These are phyloP conservation scores for Diachasmimorpha longicaudata DNA, from an alignment of 1,140 invertebrate genomes.

Conservation along the genomic window DNA sequence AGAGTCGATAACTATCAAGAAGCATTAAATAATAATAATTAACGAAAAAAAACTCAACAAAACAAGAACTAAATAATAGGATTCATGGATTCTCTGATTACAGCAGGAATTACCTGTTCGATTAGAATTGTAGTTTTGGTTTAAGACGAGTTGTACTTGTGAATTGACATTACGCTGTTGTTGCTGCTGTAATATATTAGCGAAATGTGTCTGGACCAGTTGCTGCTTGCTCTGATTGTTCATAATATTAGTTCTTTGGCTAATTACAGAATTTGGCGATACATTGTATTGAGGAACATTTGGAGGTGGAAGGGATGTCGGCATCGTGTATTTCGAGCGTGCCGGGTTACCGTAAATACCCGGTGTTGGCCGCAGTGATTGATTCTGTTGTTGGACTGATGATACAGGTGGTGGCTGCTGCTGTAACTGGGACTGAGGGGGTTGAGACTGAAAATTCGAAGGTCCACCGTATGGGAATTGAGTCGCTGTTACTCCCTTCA, in stretches of 20 bases:
- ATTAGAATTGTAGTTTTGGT: constrained; percentile 56
- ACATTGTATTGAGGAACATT: constrained; percentile 54
- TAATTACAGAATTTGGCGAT: constrained; percentile 49
- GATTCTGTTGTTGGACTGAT: constrained; percentile 52
- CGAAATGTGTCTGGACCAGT: constrained; percentile 53
- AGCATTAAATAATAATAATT: not conserved
- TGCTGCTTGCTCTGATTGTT: constrained; percentile 55
- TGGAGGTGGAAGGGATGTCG: constrained; percentile 49
- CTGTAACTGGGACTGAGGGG: constrained; percentile 45
- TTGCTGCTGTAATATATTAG: constrained; percentile 53
- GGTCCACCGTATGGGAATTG: constrained; percentile 50
- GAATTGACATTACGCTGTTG: constrained; percentile 46
- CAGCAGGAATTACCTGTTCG: constrained; percentile 46
- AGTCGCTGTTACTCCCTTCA: constrained; percentile 58
- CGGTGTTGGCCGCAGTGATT: constrained; percentile 56
- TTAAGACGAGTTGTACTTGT: constrained; percentile 56
- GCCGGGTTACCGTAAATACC: constrained; percentile 48
- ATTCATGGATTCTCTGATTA: not conserved
- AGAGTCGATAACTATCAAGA: too few species aligned
- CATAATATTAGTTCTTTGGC: constrained; percentile 53
- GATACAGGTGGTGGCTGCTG: constrained; percentile 50
- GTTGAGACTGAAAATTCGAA: constrained; percentile 47
- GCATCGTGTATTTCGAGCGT: constrained; percentile 53
- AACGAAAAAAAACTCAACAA: not conserved
- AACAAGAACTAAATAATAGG: not conserved